Percentiles rank a stretch among this genome's conserved stretches.
Evolutionary conservation across 2,797 vertebrate genomes (phyloP).

Genomic region (Loriculus beryllinus): DNA sequence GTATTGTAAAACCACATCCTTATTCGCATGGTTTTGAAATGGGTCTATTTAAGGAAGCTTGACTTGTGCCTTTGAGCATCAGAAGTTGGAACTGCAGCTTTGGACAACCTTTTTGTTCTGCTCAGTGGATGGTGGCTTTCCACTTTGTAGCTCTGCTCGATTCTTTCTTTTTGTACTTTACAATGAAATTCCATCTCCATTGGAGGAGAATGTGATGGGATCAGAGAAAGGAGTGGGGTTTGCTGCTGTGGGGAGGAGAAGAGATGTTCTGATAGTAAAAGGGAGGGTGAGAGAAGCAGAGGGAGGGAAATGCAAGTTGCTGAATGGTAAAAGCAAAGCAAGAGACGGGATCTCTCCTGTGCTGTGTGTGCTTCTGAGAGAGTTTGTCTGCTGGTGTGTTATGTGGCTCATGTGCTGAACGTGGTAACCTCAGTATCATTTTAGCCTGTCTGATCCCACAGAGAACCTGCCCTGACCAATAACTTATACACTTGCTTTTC

Average conservation of each 20-base stretch:
- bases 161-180: not conserved
- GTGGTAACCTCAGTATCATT: not conserved
- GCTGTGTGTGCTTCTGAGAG: not conserved
- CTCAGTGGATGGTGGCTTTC: not conserved
- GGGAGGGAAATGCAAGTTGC: not conserved
- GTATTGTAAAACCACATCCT: not conserved
- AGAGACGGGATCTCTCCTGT: not conserved
- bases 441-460: not conserved
- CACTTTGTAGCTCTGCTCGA: not conserved
- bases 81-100: not conserved
- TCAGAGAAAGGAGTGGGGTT: not conserved
- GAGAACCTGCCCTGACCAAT: not conserved
- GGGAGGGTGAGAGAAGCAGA: not conserved
- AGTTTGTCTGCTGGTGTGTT: not conserved
- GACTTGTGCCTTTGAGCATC: not conserved
- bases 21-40: not conserved
- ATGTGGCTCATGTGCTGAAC: accelerated
- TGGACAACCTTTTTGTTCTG: not conserved
- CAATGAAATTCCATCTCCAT: not conserved
- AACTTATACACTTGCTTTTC: not conserved
- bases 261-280: not conserved
- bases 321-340: not conserved
- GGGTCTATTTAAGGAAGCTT: not conserved
- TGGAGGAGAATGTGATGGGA: not conserved
- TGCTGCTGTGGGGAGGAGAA: not conserved